Evolutionary conservation across 2,113 vertebrate species (phyloP).

Genomic region (Sisor rabdophorus): DNA sequence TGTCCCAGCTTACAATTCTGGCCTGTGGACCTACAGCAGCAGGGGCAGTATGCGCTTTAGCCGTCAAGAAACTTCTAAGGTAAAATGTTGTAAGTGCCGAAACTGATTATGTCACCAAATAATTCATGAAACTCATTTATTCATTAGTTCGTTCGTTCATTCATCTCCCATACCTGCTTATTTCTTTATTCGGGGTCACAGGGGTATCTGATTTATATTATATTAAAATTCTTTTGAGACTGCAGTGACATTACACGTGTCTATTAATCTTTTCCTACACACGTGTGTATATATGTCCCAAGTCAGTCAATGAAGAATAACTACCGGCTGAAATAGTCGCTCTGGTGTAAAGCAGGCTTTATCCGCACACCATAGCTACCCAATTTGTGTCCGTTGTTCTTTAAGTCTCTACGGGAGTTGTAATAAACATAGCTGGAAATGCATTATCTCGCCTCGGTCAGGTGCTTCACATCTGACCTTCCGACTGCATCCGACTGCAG

Average conservation of each 20-base stretch:
- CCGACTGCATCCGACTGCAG: neutral
- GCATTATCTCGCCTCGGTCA: neutral
- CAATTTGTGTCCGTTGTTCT: neutral
- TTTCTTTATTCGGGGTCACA: too few relatives aligned
- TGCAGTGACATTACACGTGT: neutral
- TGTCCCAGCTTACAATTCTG: neutral
- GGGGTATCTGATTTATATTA: neutral
- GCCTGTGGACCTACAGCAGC: neutral
- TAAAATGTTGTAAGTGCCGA: neutral
- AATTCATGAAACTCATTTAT: too few relatives aligned
- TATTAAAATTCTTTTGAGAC: neutral
- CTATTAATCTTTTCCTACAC: neutral
- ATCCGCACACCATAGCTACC: neutral
- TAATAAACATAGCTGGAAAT: neutral
- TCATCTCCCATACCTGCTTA: too few relatives aligned
- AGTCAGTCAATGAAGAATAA: neutral
- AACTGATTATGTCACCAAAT: neutral
- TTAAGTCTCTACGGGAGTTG: neutral
- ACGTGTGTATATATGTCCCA: neutral
- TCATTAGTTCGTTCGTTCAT: too few relatives aligned
- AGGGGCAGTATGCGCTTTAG: neutral
- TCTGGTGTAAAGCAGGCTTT: neutral
- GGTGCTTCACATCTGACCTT: neutral
- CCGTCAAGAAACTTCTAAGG: neutral
- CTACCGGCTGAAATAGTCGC: neutral